Percentiles rank a stretch among this genome's conserved stretches.
phyloP scores from a whole-genome alignment of 2,113 vertebrate species.

The Macrotus californicus region DNA sequence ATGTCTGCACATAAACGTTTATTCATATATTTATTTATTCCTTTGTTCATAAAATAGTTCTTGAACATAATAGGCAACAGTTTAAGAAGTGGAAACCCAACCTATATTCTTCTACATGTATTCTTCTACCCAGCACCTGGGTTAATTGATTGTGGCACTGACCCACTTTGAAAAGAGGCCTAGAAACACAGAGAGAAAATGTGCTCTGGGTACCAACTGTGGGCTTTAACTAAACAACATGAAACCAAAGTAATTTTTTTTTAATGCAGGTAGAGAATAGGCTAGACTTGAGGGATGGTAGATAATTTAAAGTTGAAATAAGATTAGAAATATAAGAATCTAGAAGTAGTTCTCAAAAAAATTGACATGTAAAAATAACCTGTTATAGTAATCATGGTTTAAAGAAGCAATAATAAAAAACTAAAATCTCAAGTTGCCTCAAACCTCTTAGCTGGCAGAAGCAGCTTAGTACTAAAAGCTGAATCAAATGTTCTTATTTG shows the following conservation, averaged over 20 bases:
- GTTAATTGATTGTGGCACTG: background rate
- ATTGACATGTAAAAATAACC: background rate
- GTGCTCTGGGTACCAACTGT: background rate
- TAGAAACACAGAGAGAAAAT: background rate
- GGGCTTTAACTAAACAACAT: background rate
- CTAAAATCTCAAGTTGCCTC: slow-evolving; percentile 7
- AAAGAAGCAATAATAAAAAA: slow-evolving; percentile 14
- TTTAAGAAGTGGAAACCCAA: background rate
- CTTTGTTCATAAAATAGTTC: background rate
- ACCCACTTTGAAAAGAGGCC: background rate
- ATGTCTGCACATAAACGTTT: background rate
- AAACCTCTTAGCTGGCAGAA: slow-evolving; percentile 25
- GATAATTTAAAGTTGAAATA: slow-evolving; percentile 13
- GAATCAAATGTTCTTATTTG: background rate
- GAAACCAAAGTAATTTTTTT: background rate
- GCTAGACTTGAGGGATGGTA: background rate
- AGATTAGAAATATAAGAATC: slow-evolving; percentile 18
- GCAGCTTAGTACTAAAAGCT: background rate
- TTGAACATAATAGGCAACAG: background rate
- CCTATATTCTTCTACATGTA: background rate
- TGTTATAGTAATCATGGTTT: slow-evolving; percentile 1
- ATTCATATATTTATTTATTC: background rate
- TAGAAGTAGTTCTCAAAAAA: background rate
- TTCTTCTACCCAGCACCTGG: background rate
- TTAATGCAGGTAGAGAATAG: background rate